Conservation (phyloP, 2,888 invertebrate species). For the Pherbina coryleti region DNA sequence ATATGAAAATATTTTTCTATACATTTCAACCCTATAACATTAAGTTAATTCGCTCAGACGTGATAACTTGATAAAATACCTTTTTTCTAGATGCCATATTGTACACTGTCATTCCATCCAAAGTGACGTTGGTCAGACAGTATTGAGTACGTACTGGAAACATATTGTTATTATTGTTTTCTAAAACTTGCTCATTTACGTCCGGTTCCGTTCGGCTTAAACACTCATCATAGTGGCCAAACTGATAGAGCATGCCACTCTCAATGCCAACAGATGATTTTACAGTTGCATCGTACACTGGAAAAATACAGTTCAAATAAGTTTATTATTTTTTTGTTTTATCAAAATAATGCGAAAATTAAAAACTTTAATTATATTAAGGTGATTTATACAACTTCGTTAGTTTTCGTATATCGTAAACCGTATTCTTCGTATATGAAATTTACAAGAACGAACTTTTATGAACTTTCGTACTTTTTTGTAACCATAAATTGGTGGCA, state of each 20-base stretch:
- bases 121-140: slow-evolving; percentile 74
- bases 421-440: no score
- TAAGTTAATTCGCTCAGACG: no score
- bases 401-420: no score
- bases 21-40: no score
- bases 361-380: no score
- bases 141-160: slow-evolving; percentile 71
- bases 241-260: slow-evolving; percentile 77
- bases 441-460: no score
- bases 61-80: no score
- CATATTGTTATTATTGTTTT: slow-evolving; percentile 28
- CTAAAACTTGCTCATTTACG: background rate
- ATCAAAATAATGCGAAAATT: no score
- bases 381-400: no score
- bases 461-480: no score
- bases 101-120: slow-evolving; percentile 58
- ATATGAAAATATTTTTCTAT: no score
- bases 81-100: slow-evolving; percentile 50
- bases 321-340: background rate
- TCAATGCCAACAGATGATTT: slow-evolving; percentile 79
- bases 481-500: no score
- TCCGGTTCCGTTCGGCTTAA: slow-evolving; percentile 63
- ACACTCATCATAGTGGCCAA: slow-evolving; percentile 83
- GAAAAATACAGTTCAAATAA: slow-evolving; percentile 40
- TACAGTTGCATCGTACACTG: slow-evolving; percentile 82